Percentiles rank a stretch among this genome's conserved stretches.
Evolutionary conservation across 2,888 invertebrate species (phyloP).

Genomic region (Alentia gelatinosa): DNA sequence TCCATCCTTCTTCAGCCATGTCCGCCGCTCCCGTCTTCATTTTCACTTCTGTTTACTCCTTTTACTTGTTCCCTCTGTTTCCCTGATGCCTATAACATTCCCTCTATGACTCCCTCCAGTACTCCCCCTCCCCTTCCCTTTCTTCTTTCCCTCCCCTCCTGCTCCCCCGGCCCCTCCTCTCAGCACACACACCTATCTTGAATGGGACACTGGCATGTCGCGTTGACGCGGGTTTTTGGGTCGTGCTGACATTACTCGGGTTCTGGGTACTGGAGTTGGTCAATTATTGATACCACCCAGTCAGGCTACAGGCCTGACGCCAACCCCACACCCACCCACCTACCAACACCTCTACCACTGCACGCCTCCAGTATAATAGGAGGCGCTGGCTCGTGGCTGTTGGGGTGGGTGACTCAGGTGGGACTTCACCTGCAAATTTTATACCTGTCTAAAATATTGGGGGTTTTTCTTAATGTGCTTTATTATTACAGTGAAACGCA

Average conservation of each 20-base stretch:
- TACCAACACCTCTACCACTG: not conserved
- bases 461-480: no score
- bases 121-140: no score
- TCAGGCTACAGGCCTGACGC: slow-evolving; percentile 1
- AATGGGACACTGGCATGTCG: not conserved
- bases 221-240: not conserved
- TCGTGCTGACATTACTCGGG: not conserved
- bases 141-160: no score
- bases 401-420: not conserved
- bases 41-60: no score
- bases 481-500: no score
- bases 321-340: not conserved
- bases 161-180: not conserved
- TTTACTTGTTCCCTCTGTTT: no score
- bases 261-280: not conserved
- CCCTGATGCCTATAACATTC: no score
- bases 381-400: not conserved
- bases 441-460: no score
- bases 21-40: no score
- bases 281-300: slow-evolving; percentile 1
- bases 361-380: not conserved
- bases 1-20: no score
- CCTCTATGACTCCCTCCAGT: no score
- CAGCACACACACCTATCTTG: not conserved
- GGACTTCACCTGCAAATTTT: not conserved